Conservation (phyloP, 2,888 invertebrate species). For the Microchrysa polita region DNA sequence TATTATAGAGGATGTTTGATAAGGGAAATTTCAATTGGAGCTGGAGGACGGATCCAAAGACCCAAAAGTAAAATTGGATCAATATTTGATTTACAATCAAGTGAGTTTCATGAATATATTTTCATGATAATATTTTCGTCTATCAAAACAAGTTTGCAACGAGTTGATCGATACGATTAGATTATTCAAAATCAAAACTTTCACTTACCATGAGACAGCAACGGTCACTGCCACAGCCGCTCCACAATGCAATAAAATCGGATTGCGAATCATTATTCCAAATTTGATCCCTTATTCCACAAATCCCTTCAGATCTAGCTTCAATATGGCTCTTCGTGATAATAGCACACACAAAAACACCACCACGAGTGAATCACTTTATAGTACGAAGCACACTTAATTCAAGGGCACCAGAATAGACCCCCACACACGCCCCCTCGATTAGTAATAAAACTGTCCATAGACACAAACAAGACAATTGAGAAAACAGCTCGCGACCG, state of each 20-base stretch:
- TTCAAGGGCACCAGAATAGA: neutral
- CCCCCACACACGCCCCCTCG: neutral
- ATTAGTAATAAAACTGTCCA: neutral
- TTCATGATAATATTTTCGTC: too few relatives aligned
- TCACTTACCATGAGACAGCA: constrained; percentile 49
- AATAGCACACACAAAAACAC: too few relatives aligned
- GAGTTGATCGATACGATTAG: too few relatives aligned
- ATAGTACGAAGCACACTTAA: neutral
- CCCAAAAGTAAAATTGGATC: too few relatives aligned
- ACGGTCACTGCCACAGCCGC: constrained; percentile 46
- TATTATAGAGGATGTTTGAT: too few relatives aligned
- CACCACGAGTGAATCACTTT: neutral
- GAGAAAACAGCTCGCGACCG: neutral
- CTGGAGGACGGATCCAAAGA: too few relatives aligned
- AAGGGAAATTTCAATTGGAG: too few relatives aligned
- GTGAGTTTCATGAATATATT: too few relatives aligned
- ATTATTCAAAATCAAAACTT: too few relatives aligned
- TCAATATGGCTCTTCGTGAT: neutral
- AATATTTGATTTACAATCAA: too few relatives aligned
- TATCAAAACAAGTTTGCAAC: too few relatives aligned
- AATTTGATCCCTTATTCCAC: neutral
- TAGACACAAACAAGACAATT: too few relatives aligned
- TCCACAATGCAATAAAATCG: constrained; percentile 46
- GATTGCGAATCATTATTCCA: constrained; percentile 32
- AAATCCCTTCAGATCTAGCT: neutral